A percentile compares a stretch with the other conserved stretches of the same genome.
phyloP scores from a whole-genome alignment of 2,888 invertebrate genomes.

The Zhuqinia jingwanae region DNA sequence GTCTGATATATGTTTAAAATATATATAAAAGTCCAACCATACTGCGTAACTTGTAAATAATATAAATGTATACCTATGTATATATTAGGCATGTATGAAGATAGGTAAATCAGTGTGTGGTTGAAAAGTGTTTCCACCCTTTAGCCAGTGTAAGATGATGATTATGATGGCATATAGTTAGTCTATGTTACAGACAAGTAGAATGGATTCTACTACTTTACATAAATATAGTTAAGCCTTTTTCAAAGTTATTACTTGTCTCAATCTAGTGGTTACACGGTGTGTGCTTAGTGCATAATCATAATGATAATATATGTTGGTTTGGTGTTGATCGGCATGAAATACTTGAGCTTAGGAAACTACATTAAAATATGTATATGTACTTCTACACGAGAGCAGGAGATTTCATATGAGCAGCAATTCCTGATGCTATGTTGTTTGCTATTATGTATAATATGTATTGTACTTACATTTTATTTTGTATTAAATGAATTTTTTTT shows the following conservation, averaged over 20 bases:
- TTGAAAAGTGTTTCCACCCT: constrained; percentile 67
- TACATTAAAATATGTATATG: constrained; percentile 17
- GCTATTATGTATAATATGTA: too few relatives aligned
- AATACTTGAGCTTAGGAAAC: constrained; percentile 30
- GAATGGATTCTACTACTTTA: constrained; percentile 22
- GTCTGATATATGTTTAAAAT: neutral
- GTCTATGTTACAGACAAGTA: constrained; percentile 71
- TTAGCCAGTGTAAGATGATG: constrained; percentile 23
- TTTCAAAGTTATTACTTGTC: constrained; percentile 56
- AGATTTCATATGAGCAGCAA: constrained; percentile 35
- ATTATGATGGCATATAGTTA: constrained; percentile 44
- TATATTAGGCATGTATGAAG: neutral
- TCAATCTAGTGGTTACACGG: constrained; percentile 56
- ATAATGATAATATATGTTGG: constrained; percentile 52
- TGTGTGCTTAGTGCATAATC: constrained; percentile 67
- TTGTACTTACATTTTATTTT: neutral
- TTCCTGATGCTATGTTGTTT: constrained; percentile 36
- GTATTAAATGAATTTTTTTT: constrained; percentile 32
- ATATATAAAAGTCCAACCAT: neutral
- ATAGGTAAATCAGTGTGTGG: constrained; percentile 53
- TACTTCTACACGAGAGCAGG: too few relatives aligned
- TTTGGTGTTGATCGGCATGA: constrained; percentile 42
- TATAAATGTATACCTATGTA: constrained; percentile 7
- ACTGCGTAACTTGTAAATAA: neutral
- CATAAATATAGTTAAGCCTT: constrained; percentile 45